A percentile compares a stretch with the other conserved stretches of the same genome.
Evolutionary conservation across 2,113 vertebrate genomes (phyloP).

Genomic region (Ploceus nigricollis): DNA sequence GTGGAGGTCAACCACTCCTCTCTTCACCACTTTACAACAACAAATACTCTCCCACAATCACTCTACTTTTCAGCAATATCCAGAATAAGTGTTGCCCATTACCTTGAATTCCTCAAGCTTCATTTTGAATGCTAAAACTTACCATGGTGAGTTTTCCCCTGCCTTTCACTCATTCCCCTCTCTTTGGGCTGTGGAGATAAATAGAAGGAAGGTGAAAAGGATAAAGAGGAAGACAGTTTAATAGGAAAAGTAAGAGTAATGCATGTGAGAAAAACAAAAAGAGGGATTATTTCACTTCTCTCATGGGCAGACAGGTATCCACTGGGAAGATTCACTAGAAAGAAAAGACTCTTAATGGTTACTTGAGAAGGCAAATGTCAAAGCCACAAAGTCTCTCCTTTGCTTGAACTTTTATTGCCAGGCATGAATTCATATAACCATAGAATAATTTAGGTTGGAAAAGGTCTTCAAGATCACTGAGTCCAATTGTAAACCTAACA

Average conservation of each 20-base stretch:
- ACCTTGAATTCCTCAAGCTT: background rate
- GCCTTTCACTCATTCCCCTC: background rate
- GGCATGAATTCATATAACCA: background rate
- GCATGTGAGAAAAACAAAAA: fast-evolving
- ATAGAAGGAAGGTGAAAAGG: background rate
- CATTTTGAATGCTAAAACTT: background rate
- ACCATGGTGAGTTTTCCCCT: fast-evolving
- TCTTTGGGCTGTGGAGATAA: background rate
- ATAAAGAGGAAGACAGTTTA: background rate
- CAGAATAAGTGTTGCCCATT: background rate
- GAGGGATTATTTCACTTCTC: background rate
- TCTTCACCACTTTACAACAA: background rate
- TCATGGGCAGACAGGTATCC: background rate
- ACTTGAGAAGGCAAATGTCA: background rate
- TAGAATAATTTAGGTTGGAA: background rate
- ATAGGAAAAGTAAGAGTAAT: background rate
- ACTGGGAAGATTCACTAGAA: background rate
- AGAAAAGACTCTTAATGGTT: fast-evolving
- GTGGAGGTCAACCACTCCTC: background rate
- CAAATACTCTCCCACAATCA: background rate
- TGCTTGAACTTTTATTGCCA: background rate
- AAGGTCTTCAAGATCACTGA: background rate
- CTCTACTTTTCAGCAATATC: background rate
- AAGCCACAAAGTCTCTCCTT: background rate
- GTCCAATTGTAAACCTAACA: background rate